Evolutionary conservation across 2,113 vertebrate species (phyloP), one percentile per base, ranked within the genome.

Genomic region (Sisor rabdophorus): DNA sequence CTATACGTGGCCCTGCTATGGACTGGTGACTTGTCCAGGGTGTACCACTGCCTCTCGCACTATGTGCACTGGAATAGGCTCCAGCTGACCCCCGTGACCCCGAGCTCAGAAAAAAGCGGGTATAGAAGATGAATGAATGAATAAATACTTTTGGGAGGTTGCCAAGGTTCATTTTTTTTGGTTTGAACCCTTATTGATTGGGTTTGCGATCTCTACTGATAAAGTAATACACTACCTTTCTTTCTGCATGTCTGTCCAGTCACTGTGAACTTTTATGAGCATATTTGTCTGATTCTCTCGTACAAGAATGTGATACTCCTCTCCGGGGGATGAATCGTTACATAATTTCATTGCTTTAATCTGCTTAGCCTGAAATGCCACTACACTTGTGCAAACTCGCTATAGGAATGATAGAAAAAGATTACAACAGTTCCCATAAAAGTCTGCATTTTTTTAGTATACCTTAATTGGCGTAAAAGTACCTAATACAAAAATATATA

Each of bases 251-350:
- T 50, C 40, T 44, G 40, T 58, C 36, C 70, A 55, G 77, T 81
- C 81, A 76, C 11, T 48, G 15, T 22, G 65, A 79, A 77, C 26
- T 52, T 24, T 71, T 58, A 55, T 48, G 19, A 52, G 61, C 44
- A 56, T 22, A 76, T 73, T 80, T 56, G 47, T 74, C 76, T 58
- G 30, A 11, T 76, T 74, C 63, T 71, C 26, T n/a, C 22, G 55
- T 54, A 26, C 19, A 48, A 30, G 5, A 2, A 60, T 26, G 54
- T 22, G 30, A 20, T 54, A 28, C 55, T 54, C 50, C 76, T 81
- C 52, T 58, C 67, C 71, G 44, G 75, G 68, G 71, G 48, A 19
- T 79, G 65, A 77, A 75, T 67, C 56, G 71, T 81, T 83, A 81
- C 28, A 76, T 81, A 76, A 82, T 61, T 48, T 69, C 7, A 36